Base-by-base conservation (phyloP, 2,888 invertebrate species). In the Achlya flavicornis region DNA sequence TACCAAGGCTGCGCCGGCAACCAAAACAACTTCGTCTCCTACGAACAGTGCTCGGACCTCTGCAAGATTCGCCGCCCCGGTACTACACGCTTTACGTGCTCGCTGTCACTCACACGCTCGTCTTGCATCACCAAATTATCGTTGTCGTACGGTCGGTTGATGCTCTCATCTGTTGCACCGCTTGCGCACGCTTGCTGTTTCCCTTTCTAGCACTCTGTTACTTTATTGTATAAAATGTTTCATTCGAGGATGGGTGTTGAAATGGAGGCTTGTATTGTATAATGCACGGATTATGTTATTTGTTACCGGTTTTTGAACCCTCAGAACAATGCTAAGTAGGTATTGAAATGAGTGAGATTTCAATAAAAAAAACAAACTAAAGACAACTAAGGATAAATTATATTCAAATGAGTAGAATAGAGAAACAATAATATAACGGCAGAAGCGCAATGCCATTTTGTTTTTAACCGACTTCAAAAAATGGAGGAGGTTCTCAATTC, bases 1-100 rank as follows among this genome's bases (percentile, higher is more conserved):
- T 98, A 97, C 94, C 95, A 95, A 72, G 98, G 98, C 91, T 98
- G 98, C 91, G 96, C 96, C 70, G 98, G 98, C 79, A 98, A 97
- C 91, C 95, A 95, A 81, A 98, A 98, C 94, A 96, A 96, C 94
- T 98, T 98, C 95, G 95, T 92, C 85, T 95, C 96, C 64, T 95
- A 95, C 90, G 95, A 96, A 78, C 94, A 95, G 80, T 98, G 97
- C 90, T 89, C 95, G 63, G 62, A 61, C 62, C 71, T 72, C 77
- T 92, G 93, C 85, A 73, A 72, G 68, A 63, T 72, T 58, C 61
- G 19, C 8, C 35, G 62, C 64, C 46, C 72, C 67, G 85, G 85
- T 85, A 85, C 61, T 64, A 62, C 11, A 41, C 19, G n/a, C 58
- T 58, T 26, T 58, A 58, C n/a, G 41, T 33, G 60, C 19, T 41